Base-by-base conservation (phyloP, 1,140 invertebrate species). In the Drosophila saltans region DNA sequence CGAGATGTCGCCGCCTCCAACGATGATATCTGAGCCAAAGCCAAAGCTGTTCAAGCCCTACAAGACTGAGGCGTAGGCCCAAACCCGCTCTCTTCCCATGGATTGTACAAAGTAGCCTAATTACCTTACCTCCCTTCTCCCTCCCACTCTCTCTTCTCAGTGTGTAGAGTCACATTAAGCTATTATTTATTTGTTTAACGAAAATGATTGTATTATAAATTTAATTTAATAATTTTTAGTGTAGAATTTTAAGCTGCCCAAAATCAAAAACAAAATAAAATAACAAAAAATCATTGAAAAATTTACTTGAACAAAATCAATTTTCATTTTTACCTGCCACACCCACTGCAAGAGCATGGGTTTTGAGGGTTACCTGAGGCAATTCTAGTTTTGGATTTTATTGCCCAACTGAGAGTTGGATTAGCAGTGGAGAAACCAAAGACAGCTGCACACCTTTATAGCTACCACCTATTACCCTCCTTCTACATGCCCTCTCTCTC, bases 21-120 rank as follows among this genome's bases (percentile, higher is more conserved):
- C 88, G 1, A 55, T 75, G 26, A 72, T 91, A 28, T 64, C 66
- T 70, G 92, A 74, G 93, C 92, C 56, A 91, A 94, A 94, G 73
- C 95, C 95, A 0, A 96, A 95, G 84, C 88, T 96, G 11, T 96
- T 96, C 77, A 95, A 96, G 81, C 95, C 95, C 0, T 95, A 95
- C 89, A 95, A 95, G 84, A 94, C 93, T 69, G 95, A 95, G 86
- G 92, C 92, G 61, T 94, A 93, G 69, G 73, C 26, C 9, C n/a
- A 24, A 36, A 4, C 8, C 7, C 11, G 4, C 67, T 40, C 66
- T 56, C 45, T 21, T 8, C 16, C 16, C 28, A 40, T 69, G 59
- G 43, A 80, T 88, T 88, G 84, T 89, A 89, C 84, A 89, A 89
- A 89, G 80, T 89, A 89, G 85, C 21, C 2, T 76, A 89, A 28